Conservation (phyloP, 2,888 invertebrate species). For the Melanchra persicariae region DNA sequence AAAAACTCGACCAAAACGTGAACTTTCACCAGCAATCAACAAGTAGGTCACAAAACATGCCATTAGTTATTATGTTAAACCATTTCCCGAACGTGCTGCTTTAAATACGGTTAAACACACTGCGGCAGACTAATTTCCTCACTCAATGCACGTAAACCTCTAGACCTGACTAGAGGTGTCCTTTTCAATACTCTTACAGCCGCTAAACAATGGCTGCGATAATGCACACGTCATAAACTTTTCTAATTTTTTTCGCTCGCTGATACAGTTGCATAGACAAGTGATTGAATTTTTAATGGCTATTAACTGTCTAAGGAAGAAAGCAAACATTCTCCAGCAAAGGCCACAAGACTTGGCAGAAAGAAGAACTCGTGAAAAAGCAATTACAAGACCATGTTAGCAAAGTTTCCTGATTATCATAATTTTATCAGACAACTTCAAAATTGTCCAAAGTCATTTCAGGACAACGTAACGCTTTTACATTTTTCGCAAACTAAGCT, state of each 20-base stretch:
- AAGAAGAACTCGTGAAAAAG: constrained; percentile 33
- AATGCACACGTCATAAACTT: constrained; percentile 47
- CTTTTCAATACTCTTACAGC: constrained; percentile 25
- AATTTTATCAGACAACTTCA: constrained; percentile 37
- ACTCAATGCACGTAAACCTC: constrained; percentile 29
- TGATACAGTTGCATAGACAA: constrained; percentile 42
- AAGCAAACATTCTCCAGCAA: neutral
- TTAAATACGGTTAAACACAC: constrained; percentile 54
- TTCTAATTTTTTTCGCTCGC: constrained; percentile 41
- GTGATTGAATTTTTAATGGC: constrained; percentile 2
- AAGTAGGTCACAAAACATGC: constrained; percentile 63
- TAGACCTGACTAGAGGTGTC: constrained; percentile 9
- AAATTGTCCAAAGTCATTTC: constrained; percentile 20
- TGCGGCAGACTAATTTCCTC: constrained; percentile 58
- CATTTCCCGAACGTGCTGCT: constrained; percentile 38
- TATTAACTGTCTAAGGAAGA: neutral
- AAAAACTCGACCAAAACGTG: constrained; percentile 5
- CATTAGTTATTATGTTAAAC: constrained; percentile 49
- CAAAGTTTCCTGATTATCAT: constrained; percentile 47
- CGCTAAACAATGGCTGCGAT: constrained; percentile 56
- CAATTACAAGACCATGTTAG: constrained; percentile 39
- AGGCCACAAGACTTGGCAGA: neutral
- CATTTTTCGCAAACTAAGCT: neutral
- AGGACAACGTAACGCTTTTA: neutral
- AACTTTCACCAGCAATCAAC: constrained; percentile 44